These are phyloP conservation scores for Sphaerophoria taeniata DNA, from an alignment of 2,888 invertebrate genomes.

Conservation along the genomic window DNA sequence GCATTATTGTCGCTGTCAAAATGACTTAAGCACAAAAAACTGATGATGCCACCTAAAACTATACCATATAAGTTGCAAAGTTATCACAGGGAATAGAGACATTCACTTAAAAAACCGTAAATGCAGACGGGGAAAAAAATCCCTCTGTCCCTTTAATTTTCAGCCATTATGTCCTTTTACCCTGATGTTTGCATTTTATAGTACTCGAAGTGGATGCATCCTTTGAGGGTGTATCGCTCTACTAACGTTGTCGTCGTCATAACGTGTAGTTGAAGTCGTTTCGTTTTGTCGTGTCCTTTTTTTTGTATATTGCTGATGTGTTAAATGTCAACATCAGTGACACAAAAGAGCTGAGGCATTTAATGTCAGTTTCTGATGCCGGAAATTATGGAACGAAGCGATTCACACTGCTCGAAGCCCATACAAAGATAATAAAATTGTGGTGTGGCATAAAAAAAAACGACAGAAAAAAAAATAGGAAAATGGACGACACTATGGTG, in stretches of 20 bases:
- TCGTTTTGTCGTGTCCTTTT: too few relatives aligned
- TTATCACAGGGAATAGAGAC: background rate
- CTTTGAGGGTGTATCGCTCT: slow-evolving; percentile 51
- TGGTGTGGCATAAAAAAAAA: background rate
- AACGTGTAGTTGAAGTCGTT: background rate
- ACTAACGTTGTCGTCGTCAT: too few relatives aligned
- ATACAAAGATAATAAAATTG: slow-evolving; percentile 9
- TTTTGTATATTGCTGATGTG: slow-evolving; percentile 67
- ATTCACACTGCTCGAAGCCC: slow-evolving; percentile 13
- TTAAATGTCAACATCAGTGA: slow-evolving; percentile 72
- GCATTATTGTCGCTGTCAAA: slow-evolving; percentile 6
- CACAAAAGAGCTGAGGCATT: slow-evolving; percentile 65
- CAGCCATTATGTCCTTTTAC: slow-evolving; percentile 29
- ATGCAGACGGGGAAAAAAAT: background rate
- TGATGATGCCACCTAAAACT: background rate
- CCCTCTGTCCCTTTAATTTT: background rate
- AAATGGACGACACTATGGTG: slow-evolving; percentile 13
- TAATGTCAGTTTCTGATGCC: slow-evolving; percentile 59
- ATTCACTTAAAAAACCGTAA: slow-evolving; percentile 3
- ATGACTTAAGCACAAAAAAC: background rate
- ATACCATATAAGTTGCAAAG: background rate
- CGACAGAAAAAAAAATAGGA: background rate
- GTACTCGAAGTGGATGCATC: slow-evolving; percentile 35
- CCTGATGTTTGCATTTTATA: slow-evolving; percentile 28
- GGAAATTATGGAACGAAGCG: slow-evolving; percentile 53